Evolutionary conservation across 2,113 vertebrate genomes (phyloP).

Genomic region (Oryzias javanicus): DNA sequence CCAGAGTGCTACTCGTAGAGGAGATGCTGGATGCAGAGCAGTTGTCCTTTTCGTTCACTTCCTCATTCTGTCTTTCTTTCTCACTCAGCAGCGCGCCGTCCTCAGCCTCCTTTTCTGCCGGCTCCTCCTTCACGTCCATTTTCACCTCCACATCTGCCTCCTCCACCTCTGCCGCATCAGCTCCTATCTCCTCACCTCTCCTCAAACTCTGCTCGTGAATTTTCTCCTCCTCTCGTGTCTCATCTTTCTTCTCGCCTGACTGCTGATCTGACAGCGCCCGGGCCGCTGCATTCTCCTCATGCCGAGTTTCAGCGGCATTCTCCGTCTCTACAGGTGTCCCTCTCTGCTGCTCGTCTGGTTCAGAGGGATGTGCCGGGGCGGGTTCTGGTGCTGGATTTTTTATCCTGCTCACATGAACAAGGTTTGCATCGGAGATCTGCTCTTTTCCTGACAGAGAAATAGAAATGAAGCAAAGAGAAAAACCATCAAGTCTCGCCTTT

Average conservation of each 20-base stretch:
- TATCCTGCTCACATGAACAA: slow-evolving; percentile 44
- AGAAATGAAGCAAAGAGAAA: slow-evolving; percentile 40
- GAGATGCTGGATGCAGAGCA: slow-evolving; percentile 98
- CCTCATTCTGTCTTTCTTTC: slow-evolving; percentile 96
- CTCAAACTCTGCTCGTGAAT: slow-evolving; percentile 39
- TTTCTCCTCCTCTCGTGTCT: slow-evolving; percentile 28
- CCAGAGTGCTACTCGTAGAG: slow-evolving; percentile 95
- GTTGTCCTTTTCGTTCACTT: slow-evolving; percentile 97
- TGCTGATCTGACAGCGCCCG: slow-evolving; percentile 22
- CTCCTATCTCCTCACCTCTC: slow-evolving; percentile 25
- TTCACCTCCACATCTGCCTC: slow-evolving; percentile 51
- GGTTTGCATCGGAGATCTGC: slow-evolving; percentile 64
- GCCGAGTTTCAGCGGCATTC: slow-evolving; percentile 27
- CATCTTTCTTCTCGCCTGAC: slow-evolving; percentile 19
- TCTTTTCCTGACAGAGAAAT: slow-evolving; percentile 76
- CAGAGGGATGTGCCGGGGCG: slow-evolving; percentile 22
- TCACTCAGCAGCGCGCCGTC: slow-evolving; percentile 87
- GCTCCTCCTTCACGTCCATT: slow-evolving; percentile 66
- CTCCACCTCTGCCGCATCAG: slow-evolving; percentile 32
- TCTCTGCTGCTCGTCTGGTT: slow-evolving; percentile 51
- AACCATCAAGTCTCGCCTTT: neutral
- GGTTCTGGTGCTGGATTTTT: slow-evolving; percentile 48
- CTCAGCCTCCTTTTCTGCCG: slow-evolving; percentile 81
- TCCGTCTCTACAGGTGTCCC: slow-evolving; percentile 20
- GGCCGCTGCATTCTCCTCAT: slow-evolving; percentile 21